phyloP scores from a whole-genome alignment of 2,888 invertebrate genomes.

The Hypercompe scribonia region DNA sequence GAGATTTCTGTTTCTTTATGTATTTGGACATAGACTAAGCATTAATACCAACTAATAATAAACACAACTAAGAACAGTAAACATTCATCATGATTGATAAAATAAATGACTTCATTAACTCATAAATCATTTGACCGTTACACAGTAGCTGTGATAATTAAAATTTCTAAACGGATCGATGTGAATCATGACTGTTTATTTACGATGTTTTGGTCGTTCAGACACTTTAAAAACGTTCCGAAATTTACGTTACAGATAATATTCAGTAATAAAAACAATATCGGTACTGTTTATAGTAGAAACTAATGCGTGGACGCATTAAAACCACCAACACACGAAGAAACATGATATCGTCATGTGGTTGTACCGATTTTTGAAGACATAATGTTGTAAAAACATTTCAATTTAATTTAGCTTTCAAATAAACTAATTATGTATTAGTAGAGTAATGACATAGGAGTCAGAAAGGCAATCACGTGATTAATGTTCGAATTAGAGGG shows the following conservation, averaged over 20 bases:
- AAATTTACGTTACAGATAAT: background rate
- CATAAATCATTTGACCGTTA: slow-evolving; percentile 48
- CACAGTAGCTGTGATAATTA: slow-evolving; percentile 50
- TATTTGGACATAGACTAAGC: background rate
- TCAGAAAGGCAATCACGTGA: no score
- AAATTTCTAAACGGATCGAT: slow-evolving; percentile 29
- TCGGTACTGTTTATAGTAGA: background rate
- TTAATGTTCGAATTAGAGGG: background rate
- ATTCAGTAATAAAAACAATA: background rate
- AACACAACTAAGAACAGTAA: slow-evolving; percentile 23
- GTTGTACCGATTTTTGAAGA: background rate
- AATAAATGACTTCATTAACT: slow-evolving; percentile 53
- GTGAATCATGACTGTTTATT: slow-evolving; percentile 36
- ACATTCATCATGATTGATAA: slow-evolving; percentile 42
- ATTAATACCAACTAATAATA: background rate
- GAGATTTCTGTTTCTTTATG: no score
- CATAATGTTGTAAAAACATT: background rate
- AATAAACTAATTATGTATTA: background rate
- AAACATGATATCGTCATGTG: background rate
- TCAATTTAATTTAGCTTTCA: background rate
- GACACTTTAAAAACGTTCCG: background rate
- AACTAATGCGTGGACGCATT: background rate
- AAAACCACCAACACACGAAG: background rate
- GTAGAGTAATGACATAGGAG: background rate
- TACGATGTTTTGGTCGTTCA: slow-evolving; percentile 22